Percentiles rank a stretch among this genome's conserved stretches.
Conservation (phyloP, 2,888 invertebrate species). For the Stenichneumon culpator region DNA sequence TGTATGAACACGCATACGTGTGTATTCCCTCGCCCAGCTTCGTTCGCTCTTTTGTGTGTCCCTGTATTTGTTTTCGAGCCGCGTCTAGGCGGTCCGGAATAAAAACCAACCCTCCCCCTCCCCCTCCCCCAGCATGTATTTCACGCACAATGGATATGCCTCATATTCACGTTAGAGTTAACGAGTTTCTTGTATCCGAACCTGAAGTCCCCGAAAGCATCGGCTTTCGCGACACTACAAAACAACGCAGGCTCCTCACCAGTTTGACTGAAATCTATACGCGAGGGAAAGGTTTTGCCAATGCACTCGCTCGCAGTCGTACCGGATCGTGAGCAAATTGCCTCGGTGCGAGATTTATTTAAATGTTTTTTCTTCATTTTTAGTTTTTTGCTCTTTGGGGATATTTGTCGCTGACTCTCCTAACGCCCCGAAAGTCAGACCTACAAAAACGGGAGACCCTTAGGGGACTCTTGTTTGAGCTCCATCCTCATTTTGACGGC, state of each 20-base stretch:
- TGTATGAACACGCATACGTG: not conserved
- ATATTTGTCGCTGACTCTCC: constrained; percentile 7
- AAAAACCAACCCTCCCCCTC: not conserved
- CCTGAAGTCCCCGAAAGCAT: not conserved
- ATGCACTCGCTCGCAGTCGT: not conserved
- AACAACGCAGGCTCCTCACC: not conserved
- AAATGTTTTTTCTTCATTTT: not conserved
- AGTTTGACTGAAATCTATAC: not conserved
- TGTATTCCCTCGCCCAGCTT: not conserved
- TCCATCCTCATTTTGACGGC: constrained; percentile 19
- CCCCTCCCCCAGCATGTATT: constrained; percentile 49
- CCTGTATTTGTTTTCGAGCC: constrained; percentile 8
- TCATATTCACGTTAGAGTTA: constrained; percentile 66
- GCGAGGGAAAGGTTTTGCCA: not conserved
- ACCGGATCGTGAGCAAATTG: not conserved
- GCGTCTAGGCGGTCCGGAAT: not conserved
- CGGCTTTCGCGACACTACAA: not conserved
- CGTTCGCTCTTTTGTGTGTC: not conserved
- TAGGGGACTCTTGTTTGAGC: constrained; percentile 16
- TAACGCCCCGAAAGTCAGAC: not conserved
- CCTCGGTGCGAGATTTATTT: not conserved
- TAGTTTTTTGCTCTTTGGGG: not conserved
- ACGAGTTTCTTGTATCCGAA: constrained; percentile 58
- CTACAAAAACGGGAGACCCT: not conserved
- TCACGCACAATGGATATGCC: constrained; percentile 61